Conservation (phyloP, 2,888 invertebrate genomes). For the Thalpophila matura region DNA sequence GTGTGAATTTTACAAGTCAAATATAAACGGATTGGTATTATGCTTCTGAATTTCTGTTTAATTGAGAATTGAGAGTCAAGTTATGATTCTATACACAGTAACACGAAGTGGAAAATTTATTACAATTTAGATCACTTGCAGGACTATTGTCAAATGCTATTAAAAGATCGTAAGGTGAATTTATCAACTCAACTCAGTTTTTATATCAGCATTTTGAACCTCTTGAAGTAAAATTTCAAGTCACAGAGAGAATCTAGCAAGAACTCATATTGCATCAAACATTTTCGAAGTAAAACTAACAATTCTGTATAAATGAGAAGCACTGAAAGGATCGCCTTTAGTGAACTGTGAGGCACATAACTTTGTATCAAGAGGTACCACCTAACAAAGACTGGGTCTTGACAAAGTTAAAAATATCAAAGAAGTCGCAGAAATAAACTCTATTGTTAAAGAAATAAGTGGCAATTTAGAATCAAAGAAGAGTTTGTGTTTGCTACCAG, state of each 20-base stretch:
- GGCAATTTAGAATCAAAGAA: neutral
- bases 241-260: constrained; percentile 4
- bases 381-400: constrained; percentile 40
- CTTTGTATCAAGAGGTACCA: constrained; percentile 73
- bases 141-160: too few relatives aligned
- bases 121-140: too few relatives aligned
- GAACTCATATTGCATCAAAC: constrained; percentile 23
- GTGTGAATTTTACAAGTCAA: constrained; percentile 25
- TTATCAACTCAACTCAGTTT: too few relatives aligned
- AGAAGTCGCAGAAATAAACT: constrained; percentile 5
- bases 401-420: constrained; percentile 8
- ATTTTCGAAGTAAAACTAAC: constrained; percentile 40
- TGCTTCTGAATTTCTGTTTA: neutral
- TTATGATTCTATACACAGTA: too few relatives aligned
- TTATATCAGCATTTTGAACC: too few relatives aligned
- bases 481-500: constrained; percentile 19
- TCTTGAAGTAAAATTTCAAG: neutral
- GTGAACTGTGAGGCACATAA: constrained; percentile 68
- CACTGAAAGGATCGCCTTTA: constrained; percentile 65
- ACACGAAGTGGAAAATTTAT: neutral
- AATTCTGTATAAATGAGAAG: constrained; percentile 64
- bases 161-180: too few relatives aligned
- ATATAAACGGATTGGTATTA: constrained; percentile 16
- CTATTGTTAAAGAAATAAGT: constrained; percentile 6
- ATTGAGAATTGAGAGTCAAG: neutral